These are phyloP conservation scores for Drosophila paranaensis DNA, from an alignment of 2,888 invertebrate species.

Conservation along the genomic window DNA sequence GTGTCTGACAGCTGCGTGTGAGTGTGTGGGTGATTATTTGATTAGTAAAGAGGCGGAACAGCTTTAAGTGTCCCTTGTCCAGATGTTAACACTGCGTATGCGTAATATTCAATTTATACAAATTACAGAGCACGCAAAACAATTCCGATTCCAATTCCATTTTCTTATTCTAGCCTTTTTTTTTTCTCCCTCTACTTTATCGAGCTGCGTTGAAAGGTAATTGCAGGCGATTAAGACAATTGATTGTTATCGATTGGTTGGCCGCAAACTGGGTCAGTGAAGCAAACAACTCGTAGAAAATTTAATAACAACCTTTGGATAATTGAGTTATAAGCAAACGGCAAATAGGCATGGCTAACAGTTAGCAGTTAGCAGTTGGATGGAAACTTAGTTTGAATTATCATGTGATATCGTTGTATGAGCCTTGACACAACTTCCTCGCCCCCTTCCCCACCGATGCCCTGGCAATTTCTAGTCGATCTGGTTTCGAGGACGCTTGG, in stretches of 20 bases:
- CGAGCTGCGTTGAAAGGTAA: conserved; percentile 48
- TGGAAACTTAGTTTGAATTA: conserved; percentile 24
- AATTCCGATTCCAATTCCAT: conserved; percentile 16
- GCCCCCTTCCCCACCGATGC: not conserved
- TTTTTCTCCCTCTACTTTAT: not conserved
- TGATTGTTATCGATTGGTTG: conserved; percentile 61
- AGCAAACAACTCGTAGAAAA: not conserved
- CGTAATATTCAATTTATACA: conserved; percentile 70
- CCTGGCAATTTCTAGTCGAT: conserved; percentile 8
- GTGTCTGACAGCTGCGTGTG: conserved; percentile 45
- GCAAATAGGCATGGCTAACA: conserved; percentile 10
- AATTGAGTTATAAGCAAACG: conserved; percentile 44
- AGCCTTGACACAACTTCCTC: not conserved
- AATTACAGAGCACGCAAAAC: conserved; percentile 52
- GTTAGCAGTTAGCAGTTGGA: conserved; percentile 6
- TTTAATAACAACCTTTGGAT: conserved; percentile 28
- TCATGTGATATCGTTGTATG: conserved; percentile 12
- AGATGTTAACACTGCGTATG: conserved; percentile 64
- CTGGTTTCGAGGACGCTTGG: conserved; percentile 29
- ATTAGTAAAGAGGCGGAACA: conserved; percentile 37
- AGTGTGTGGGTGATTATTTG: conserved; percentile 40
- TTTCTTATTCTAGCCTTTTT: not conserved
- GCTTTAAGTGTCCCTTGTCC: conserved; percentile 49
- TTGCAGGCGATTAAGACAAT: conserved; percentile 61
- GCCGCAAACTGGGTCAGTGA: conserved; percentile 38